phyloP scores from a whole-genome alignment of 2,888 invertebrate genomes.

The Brenthis hecate region DNA sequence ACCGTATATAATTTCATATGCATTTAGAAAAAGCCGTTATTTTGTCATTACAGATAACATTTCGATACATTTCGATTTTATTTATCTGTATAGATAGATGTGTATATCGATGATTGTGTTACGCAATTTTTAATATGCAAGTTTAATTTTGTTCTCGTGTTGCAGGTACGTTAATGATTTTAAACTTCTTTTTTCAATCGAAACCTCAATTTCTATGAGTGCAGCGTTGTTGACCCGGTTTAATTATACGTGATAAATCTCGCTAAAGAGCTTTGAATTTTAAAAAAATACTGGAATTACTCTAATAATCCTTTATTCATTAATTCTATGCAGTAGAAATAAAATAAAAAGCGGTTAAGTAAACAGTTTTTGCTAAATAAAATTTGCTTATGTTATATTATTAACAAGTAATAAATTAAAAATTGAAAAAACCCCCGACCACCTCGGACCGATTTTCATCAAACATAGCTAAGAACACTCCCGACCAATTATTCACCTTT shows the following conservation, averaged over 20 bases:
- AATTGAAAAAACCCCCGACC: too few species aligned
- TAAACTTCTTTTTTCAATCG: constrained; percentile 9
- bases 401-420: too few species aligned
- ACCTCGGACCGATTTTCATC: too few species aligned
- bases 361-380: not conserved
- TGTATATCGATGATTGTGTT: not conserved
- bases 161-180: constrained; percentile 4
- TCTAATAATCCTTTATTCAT: constrained; percentile 16
- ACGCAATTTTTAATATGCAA: not conserved
- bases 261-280: constrained; percentile 14
- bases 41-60: too few species aligned
- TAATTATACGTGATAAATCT: constrained; percentile 19
- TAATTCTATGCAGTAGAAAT: constrained; percentile 11
- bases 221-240: constrained; percentile 19
- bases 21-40: too few species aligned
- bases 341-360: constrained; percentile 6
- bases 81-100: not conserved
- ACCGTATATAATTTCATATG: too few species aligned
- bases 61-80: too few species aligned
- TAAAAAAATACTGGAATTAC: constrained; percentile 12
- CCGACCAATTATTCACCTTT: too few species aligned
- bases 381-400: too few species aligned
- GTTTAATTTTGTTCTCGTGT: not conserved
- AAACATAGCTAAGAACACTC: too few species aligned
- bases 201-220: constrained; percentile 15